Conservation (phyloP, 2,113 vertebrate genomes). For the Chloroceryle aenea region DNA sequence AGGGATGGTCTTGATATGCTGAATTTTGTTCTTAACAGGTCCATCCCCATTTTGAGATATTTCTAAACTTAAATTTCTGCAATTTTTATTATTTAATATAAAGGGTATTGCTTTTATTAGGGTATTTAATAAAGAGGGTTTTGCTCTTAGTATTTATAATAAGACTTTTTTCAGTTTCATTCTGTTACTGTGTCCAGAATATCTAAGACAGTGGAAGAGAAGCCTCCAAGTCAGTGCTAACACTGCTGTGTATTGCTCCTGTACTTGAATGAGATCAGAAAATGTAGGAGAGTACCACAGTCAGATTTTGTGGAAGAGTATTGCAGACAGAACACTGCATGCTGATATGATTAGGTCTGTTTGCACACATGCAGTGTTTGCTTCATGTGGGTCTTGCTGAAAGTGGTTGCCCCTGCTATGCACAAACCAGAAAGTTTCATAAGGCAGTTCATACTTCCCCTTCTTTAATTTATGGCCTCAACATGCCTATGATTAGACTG, state of each 20-base stretch:
- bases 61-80: background rate
- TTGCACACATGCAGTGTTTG: background rate
- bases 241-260: background rate
- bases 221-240: background rate
- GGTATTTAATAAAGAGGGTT: too few relatives aligned
- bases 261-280: background rate
- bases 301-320: background rate
- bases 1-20: background rate
- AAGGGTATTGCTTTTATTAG: too few relatives aligned
- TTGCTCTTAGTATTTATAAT: background rate
- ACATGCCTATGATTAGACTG: background rate
- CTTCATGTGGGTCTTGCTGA: background rate
- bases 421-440: background rate
- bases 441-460: background rate
- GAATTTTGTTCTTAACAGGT: background rate
- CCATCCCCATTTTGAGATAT: background rate
- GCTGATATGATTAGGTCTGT: background rate
- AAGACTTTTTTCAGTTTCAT: background rate
- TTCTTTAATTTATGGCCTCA: background rate
- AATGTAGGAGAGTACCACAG: background rate
- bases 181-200: background rate
- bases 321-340: background rate
- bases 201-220: background rate
- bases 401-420: background rate
- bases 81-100: background rate